These are phyloP conservation scores for Pogonocherus hispidulus DNA, from an alignment of 2,888 invertebrate genomes.

Conservation along the genomic window DNA sequence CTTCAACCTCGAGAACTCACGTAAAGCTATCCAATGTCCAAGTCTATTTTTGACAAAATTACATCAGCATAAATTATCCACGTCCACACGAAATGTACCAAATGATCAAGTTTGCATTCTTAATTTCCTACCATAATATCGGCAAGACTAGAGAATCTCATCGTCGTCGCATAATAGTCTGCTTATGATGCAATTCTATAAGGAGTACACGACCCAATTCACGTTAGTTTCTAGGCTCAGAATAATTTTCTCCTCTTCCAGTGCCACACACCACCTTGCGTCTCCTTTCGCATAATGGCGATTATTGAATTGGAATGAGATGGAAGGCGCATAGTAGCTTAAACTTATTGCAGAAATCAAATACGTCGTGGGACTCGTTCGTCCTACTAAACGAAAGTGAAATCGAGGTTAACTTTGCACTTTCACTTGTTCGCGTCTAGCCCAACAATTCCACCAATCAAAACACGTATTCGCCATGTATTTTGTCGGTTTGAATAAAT, in stretches of 20 bases:
- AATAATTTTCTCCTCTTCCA: slow-evolving; percentile 31
- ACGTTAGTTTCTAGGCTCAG: slow-evolving; percentile 65
- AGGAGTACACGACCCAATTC: slow-evolving; percentile 69
- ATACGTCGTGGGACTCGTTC: slow-evolving; percentile 69
- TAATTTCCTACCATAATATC: slow-evolving; percentile 47
- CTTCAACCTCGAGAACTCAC: slow-evolving; percentile 2
- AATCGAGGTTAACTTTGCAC: slow-evolving; percentile 70
- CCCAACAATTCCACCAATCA: slow-evolving; percentile 65
- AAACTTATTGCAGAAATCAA: slow-evolving; percentile 59
- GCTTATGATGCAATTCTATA: slow-evolving; percentile 64
- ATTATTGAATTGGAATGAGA: slow-evolving; percentile 46
- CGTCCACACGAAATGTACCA: slow-evolving; percentile 6
- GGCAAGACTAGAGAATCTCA: slow-evolving; percentile 58
- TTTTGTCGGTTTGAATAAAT: slow-evolving; percentile 66
- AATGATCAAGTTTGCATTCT: slow-evolving; percentile 45
- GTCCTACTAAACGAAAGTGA: slow-evolving; percentile 71
- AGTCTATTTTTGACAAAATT: neutral
- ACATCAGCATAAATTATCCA: neutral
- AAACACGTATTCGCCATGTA: slow-evolving; percentile 61
- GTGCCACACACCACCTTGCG: slow-evolving; percentile 19
- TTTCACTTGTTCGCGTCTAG: slow-evolving; percentile 69
- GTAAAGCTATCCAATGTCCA: neutral
- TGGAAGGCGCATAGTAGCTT: slow-evolving; percentile 44
- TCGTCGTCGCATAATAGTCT: slow-evolving; percentile 66
- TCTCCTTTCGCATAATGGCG: slow-evolving; percentile 35